Evolutionary conservation across 1,140 invertebrate species (phyloP), one percentile per base, ranked within the genome.

Genomic region (Homarus americanus): DNA sequence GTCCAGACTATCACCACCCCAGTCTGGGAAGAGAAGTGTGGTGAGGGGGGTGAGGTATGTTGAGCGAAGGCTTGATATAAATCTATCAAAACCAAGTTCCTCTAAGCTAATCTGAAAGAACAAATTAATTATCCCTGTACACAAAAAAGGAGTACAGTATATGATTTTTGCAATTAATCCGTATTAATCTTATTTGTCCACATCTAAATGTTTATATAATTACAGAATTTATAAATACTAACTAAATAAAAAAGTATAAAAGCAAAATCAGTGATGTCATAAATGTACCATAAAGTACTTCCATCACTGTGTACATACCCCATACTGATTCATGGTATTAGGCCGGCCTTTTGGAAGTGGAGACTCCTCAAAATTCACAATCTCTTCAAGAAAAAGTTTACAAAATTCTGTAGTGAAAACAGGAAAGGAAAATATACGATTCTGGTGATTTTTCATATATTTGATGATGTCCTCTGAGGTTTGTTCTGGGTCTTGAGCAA

Each of bases 321-420:
- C 95, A 93, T 95, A 94, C 40, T 94, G 93, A 84, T 95, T 95
- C 95, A 95, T 95, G 24, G 94, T 94, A 92, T 95, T 95, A 41
- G 95, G 95, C 63, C 94, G 92, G 49, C 93, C 94, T 93, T 94
- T 95, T 5, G 94, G 94, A 73, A 94, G 91, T 82, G 93, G 91
- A 80, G 94, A 93, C 0, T 93, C 83, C 87, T 94, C 94, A 93
- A 94, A 95, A 92, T 95, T 82, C 24, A 92, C 82, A 36, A 95
- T 69, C 92, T 95, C 95, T 76, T 94, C 93, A 5, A 94, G 87
- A 49, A 95, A 93, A 73, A 92, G 79, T 10, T 86, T 17, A 92
- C 95, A 95, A 87, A 95, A 95, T 66, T 94, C 92, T 38, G 92
- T 38, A 7, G 94, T 94, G 92, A 95, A 95, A 9, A 95, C 93